Evolutionary conservation across 2,888 invertebrate species (phyloP), one percentile per base, ranked within the genome.

Genomic region (Linnaemya vulpina): DNA sequence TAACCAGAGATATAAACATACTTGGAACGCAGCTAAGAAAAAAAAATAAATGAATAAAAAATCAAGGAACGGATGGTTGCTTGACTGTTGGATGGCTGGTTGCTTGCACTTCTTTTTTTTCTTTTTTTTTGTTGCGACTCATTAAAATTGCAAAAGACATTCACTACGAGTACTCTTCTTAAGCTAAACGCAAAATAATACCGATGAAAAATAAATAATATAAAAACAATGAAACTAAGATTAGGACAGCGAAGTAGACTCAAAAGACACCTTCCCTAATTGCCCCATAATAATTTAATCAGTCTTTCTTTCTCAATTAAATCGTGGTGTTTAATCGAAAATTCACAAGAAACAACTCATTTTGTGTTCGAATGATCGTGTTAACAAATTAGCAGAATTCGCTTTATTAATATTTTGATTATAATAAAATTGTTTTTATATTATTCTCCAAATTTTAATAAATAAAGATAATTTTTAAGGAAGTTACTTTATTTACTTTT

Each of bases 61-160:
- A 73, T 65, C 46, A 43, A 77, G 60, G 40, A 80, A 74, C 58
- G 73, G 22, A 74, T 73, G 65, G 73, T 55, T 71, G 43, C 15
- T 49, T 67, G 49, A 74, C 40, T 60, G 63, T 63, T 73, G 55
- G 62, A 68, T 83, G 68, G 73, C 30, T 79, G 65, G 35, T 58
- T 55, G 30, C 43, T 53, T 62, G 46, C 15, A 49, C 67, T 71
- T 76, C 51, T 67, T 63, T 30, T 60, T 67, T 55, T 51, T n/a
- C 15, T 80, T 60, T 67, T 63, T 30, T 60, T 67, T 55, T 51
- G 22, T 17, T 80, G 81, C 74, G 49, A 78, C 82, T 85, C 84
- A 85, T 85, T 82, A 85, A 85, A 85, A 85, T 85, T 85, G 84
- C 84, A 85, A 82, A 85, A 81, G 82, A 85, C 84, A 82, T 81